Conservation (phyloP, 2,888 invertebrate genomes). For the Lasius fuliginosus region DNA sequence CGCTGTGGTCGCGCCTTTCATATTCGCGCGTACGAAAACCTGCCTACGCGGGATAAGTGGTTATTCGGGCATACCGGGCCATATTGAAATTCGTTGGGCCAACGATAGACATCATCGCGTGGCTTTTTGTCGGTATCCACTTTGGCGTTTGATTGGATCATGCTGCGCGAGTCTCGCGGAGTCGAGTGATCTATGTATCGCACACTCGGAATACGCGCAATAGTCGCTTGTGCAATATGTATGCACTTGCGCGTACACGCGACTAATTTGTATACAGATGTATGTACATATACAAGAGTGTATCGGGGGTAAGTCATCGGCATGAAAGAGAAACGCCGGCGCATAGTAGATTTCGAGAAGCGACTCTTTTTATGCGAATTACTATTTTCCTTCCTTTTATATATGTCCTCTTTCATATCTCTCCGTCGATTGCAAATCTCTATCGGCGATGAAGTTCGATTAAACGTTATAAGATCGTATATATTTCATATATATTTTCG, state of each 20-base stretch:
- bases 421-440: neutral
- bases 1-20: slow-evolving; percentile 67
- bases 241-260: slow-evolving; percentile 34
- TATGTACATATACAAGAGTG: slow-evolving; percentile 34
- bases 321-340: slow-evolving; percentile 60
- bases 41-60: slow-evolving; percentile 70
- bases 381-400: slow-evolving; percentile 58
- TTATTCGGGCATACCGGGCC: slow-evolving; percentile 75
- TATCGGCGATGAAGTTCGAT: neutral
- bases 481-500: neutral
- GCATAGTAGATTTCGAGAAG: slow-evolving; percentile 73
- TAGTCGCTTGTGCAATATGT: slow-evolving; percentile 32
- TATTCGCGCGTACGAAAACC: slow-evolving; percentile 74
- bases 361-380: slow-evolving; percentile 73
- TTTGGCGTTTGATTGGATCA: slow-evolving; percentile 85
- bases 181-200: slow-evolving; percentile 76
- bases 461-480: neutral
- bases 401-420: slow-evolving; percentile 41
- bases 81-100: slow-evolving; percentile 83
- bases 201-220: slow-evolving; percentile 22
- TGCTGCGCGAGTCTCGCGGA: slow-evolving; percentile 74
- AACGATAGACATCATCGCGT: slow-evolving; percentile 78
- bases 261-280: slow-evolving; percentile 30
- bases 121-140: slow-evolving; percentile 81
- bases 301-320: slow-evolving; percentile 18